Conservation (phyloP, 2,113 vertebrate genomes). For the Clarias gariepinus region DNA sequence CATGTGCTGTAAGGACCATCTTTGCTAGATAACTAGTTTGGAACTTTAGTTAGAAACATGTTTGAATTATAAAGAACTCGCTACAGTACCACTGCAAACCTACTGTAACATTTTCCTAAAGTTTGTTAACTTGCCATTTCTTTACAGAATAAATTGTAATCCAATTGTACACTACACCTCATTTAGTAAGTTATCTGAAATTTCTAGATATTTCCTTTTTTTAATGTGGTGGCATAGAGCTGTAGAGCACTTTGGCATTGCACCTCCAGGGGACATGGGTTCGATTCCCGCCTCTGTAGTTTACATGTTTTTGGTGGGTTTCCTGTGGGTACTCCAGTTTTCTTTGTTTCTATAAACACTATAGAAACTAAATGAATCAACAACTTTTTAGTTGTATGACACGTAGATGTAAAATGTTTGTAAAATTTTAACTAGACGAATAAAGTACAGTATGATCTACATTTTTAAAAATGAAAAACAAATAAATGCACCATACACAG, state of each 20-base stretch:
- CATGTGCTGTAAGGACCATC: not conserved
- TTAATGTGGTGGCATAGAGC: too few relatives aligned
- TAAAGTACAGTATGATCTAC: too few relatives aligned
- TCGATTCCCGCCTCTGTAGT: too few relatives aligned
- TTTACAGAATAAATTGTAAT: not conserved
- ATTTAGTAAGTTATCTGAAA: not conserved
- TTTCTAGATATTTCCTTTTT: not conserved
- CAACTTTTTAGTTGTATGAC: not conserved
- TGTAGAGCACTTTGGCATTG: too few relatives aligned
- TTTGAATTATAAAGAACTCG: not conserved
- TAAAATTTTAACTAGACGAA: too few relatives aligned
- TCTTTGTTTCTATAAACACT: too few relatives aligned
- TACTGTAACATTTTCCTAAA: not conserved
- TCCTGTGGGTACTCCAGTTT: too few relatives aligned
- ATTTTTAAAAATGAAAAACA: too few relatives aligned
- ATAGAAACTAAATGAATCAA: not conserved
- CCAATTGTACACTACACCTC: not conserved
- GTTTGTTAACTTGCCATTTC: not conserved
- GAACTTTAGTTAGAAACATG: not conserved
- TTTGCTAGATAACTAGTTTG: not conserved
- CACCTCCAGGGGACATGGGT: too few relatives aligned
- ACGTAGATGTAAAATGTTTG: not conserved
- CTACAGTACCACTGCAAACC: not conserved
- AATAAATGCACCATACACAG: not conserved
- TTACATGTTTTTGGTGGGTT: too few relatives aligned